phyloP scores from a whole-genome alignment of 1,140 invertebrate species.

The Chrysomallon squamiferum region DNA sequence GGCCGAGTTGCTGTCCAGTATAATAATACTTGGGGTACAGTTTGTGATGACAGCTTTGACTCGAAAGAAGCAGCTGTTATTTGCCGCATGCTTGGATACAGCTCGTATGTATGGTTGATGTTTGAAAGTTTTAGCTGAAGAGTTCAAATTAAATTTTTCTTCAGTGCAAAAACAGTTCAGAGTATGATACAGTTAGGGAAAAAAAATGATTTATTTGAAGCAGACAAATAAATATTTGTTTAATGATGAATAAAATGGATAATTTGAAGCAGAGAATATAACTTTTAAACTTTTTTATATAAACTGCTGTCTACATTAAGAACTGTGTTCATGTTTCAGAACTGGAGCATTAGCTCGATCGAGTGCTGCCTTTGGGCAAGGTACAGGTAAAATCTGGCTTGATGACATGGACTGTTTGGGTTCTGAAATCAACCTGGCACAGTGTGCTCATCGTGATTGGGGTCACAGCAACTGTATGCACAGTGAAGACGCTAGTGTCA shows the following conservation, averaged over 20 bases:
- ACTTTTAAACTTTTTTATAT: too few relatives aligned
- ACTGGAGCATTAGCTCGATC: not conserved
- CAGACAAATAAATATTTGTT: too few relatives aligned
- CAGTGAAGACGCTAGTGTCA: constrained; percentile 3
- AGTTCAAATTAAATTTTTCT: too few relatives aligned
- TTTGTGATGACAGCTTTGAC: constrained; percentile 45
- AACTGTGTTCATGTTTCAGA: too few relatives aligned
- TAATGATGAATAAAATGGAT: too few relatives aligned
- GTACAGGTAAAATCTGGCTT: not conserved
- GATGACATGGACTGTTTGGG: not conserved
- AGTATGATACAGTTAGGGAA: too few relatives aligned
- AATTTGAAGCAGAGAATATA: too few relatives aligned
- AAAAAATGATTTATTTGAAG: too few relatives aligned
- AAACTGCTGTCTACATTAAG: too few relatives aligned
- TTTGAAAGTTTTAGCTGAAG: too few relatives aligned
- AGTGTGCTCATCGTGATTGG: not conserved
- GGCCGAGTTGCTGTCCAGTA: constrained; percentile 77
- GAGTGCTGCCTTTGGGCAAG: not conserved
- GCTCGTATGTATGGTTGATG: too few relatives aligned
- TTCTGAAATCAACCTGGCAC: not conserved
- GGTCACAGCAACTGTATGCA: not conserved
- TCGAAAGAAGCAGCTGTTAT: constrained; percentile 38
- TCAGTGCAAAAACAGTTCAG: too few relatives aligned
- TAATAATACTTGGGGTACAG: constrained; percentile 73
- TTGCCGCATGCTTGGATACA: constrained; percentile 41